phyloP scores from a whole-genome alignment of 2,888 invertebrate genomes.

The Cerastis leucographa region DNA sequence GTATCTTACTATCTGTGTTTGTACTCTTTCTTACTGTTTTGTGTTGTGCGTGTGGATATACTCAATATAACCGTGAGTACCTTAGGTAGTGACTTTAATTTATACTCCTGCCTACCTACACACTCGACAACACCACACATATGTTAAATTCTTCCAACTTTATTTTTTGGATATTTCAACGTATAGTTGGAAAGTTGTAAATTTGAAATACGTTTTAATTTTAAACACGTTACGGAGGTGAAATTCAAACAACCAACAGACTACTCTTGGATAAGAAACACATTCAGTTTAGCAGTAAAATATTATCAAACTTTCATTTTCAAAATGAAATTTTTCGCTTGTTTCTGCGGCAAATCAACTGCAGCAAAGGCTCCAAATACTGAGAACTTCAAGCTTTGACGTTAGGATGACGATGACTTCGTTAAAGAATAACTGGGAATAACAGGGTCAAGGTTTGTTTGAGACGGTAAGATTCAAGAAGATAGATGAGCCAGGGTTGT shows the following conservation, averaged over 20 bases:
- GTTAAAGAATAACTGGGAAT: background rate
- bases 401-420: background rate
- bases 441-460: background rate
- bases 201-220: too few species aligned
- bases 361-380: background rate
- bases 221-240: background rate
- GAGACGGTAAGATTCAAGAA: background rate
- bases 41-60: too few species aligned
- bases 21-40: too few species aligned
- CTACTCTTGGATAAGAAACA: background rate
- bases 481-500: background rate
- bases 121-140: too few species aligned
- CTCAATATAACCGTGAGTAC: too few species aligned
- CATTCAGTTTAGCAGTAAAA: background rate
- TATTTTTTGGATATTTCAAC: background rate
- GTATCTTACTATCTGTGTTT: too few species aligned
- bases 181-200: background rate
- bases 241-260: background rate
- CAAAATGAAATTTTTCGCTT: background rate
- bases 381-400: background rate
- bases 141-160: background rate
- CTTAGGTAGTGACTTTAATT: too few species aligned
- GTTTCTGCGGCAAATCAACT: background rate
- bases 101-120: too few species aligned
- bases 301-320: background rate